Percentiles rank a stretch among this genome's conserved stretches.
Conservation (phyloP, 2,113 vertebrate species). For the Labrus mixtus region DNA sequence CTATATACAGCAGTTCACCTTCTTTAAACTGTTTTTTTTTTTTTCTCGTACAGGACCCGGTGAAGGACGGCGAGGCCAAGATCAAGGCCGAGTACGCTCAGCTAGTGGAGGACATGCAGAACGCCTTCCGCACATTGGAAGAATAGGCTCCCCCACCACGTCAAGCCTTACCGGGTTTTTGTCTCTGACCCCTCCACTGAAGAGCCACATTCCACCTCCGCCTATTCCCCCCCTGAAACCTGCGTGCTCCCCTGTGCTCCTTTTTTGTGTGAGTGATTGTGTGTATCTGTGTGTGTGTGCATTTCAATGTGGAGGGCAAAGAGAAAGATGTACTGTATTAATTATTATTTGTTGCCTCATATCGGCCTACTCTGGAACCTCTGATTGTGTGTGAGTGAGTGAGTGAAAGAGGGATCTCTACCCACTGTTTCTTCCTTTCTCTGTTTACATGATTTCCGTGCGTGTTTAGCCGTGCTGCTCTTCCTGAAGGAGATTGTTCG, state of each 20-base stretch:
- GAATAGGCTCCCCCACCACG: conserved; percentile 80
- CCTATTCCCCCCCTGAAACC: conserved; percentile 38
- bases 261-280: conserved; percentile 49
- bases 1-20: too few species aligned
- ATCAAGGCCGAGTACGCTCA: conserved; percentile 95
- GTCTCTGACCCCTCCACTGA: conserved; percentile 66
- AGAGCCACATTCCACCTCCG: conserved; percentile 81
- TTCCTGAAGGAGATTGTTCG: conserved; percentile 51
- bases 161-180: conserved; percentile 18
- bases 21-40: background rate
- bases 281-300: conserved; percentile 14
- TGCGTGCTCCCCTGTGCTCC: conserved; percentile 46
- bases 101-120: conserved; percentile 98
- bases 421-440: conserved; percentile 58
- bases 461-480: conserved; percentile 61
- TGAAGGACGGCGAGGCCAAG: conserved; percentile 95
- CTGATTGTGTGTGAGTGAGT: conserved; percentile 46
- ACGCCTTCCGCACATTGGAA: conserved; percentile 95
- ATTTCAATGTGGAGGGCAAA: conserved; percentile 70
- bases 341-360: conserved; percentile 65
- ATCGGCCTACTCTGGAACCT: conserved; percentile 63
- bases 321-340: conserved; percentile 80
- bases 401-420: conserved; percentile 52
- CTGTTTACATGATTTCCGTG: conserved; percentile 71
- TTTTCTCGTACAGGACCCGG: conserved; percentile 87